A percentile compares a stretch with the other conserved stretches of the same genome.
Conservation (phyloP, 2,888 invertebrate species). For the Cosmia trapezina region DNA sequence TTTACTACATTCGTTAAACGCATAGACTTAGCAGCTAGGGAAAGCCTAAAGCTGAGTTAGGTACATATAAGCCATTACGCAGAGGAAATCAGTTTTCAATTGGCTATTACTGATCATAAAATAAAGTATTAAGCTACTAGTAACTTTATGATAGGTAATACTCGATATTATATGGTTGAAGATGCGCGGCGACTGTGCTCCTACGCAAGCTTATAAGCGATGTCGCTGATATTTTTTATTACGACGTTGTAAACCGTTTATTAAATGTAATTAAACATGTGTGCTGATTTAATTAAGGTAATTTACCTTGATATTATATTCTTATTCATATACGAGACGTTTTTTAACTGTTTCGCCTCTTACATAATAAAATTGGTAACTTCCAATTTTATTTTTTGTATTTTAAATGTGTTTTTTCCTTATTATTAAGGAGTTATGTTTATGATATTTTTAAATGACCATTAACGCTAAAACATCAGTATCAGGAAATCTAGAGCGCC, state of each 20-base stretch:
- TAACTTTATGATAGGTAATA: conserved; percentile 46
- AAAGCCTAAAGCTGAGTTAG: conserved; percentile 13
- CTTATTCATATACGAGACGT: neutral
- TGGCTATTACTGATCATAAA: conserved; percentile 43
- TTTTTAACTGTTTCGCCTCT: neutral
- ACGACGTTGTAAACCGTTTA: conserved; percentile 11
- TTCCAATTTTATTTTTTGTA: neutral
- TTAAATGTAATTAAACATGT: conserved; percentile 25
- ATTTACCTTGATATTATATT: neutral
- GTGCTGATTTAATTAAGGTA: conserved; percentile 4
- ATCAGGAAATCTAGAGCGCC: neutral
- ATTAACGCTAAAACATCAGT: neutral
- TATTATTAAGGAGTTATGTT: neutral
- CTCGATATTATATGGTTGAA: conserved; percentile 24
- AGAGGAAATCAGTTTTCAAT: conserved; percentile 13
- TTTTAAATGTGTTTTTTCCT: neutral
- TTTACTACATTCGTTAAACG: conserved; percentile 24
- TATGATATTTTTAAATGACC: neutral
- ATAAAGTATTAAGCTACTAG: conserved; percentile 26
- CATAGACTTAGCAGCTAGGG: neutral
- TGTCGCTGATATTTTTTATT: conserved; percentile 25
- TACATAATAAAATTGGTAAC: neutral
- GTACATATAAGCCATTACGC: neutral
- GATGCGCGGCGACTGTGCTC: conserved; percentile 27
- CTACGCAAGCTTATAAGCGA: conserved; percentile 33